Percentiles rank a stretch among this genome's conserved stretches.
Conservation (phyloP, 1,140 invertebrate genomes). For the Parapsyche elsis region DNA sequence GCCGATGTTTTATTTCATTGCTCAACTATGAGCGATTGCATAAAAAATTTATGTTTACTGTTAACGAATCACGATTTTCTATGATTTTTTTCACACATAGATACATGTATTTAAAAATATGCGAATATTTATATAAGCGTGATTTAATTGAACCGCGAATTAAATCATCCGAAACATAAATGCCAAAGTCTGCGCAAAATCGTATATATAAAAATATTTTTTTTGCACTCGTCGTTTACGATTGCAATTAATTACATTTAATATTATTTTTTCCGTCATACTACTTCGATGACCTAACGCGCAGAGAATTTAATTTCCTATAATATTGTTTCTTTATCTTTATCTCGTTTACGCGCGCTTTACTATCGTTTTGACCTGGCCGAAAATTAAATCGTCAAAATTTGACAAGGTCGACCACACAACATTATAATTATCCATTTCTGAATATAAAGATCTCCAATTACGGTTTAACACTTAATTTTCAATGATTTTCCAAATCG, state of each 20-base stretch:
- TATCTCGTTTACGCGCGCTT: neutral
- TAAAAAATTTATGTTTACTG: neutral
- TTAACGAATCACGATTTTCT: constrained; percentile 10
- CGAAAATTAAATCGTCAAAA: constrained; percentile 21
- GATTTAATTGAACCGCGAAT: neutral
- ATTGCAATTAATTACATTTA: neutral
- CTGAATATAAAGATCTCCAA: too few species aligned
- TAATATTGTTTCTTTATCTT: neutral
- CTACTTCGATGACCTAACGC: neutral
- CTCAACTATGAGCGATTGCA: neutral
- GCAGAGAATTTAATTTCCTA: constrained; percentile 3
- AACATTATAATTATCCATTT: neutral
- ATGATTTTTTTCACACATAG: neutral
- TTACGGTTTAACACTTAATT: too few species aligned
- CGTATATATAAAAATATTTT: too few species aligned
- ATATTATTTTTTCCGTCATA: neutral
- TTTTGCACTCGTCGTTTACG: neutral
- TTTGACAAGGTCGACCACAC: constrained; percentile 11
- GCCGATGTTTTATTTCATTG: too few species aligned
- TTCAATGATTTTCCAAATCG: too few species aligned
- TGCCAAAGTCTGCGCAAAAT: neutral
- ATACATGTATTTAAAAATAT: neutral
- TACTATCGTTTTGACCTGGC: neutral
- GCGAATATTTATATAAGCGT: constrained; percentile 1
- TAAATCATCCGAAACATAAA: constrained; percentile 16